Evolutionary conservation across 2,888 invertebrate genomes (phyloP), one percentile per base, ranked within the genome.

Genomic region (Blastobasis adustella): DNA sequence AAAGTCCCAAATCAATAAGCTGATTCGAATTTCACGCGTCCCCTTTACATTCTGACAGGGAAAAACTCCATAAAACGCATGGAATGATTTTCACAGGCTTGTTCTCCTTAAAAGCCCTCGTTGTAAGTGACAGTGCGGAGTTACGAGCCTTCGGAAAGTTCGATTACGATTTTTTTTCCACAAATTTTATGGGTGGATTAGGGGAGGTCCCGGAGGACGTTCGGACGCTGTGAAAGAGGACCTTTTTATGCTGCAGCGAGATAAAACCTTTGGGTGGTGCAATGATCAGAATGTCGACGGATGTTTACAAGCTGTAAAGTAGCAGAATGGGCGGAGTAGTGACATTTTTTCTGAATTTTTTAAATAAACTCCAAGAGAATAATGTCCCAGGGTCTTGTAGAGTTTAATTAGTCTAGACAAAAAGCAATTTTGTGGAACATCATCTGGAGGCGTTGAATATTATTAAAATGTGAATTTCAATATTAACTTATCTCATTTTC

Each of bases 161-260:
- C 69, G 68, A 71, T 69, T 70, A 66, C 63, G 58, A 57, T 58
- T 63, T 68, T 70, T 73, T 69, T 69, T 63, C 56, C 57, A 47
- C 59, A 61, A 68, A 66, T 69, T 75, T 71, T 73, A 73, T 71
- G 66, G 59, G 57, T 43, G 69, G 71, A 69, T 73, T 70, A 69
- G 62, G 51, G 52, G 56, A 61, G 61, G 53, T 51, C 49, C 43
- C 45, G 49, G 53, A 40, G 46, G 42, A 50, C 47, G 54, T 54
- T 58, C 60, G 52, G 23, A 23, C 23, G 23, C 23, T 23, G 23
- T 23, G 23, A 23, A 23, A 23, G 23, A 23, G 23, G 40, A 47
- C 41, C 42, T 41, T 47, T 47, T 47, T 47, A 47, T 47, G 40
- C 47, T 41, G 23, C 40, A 9, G 10, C 8, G 9, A n/a, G 47